Conservation (phyloP, 2,797 vertebrate genomes). For the Allobates femoralis region DNA sequence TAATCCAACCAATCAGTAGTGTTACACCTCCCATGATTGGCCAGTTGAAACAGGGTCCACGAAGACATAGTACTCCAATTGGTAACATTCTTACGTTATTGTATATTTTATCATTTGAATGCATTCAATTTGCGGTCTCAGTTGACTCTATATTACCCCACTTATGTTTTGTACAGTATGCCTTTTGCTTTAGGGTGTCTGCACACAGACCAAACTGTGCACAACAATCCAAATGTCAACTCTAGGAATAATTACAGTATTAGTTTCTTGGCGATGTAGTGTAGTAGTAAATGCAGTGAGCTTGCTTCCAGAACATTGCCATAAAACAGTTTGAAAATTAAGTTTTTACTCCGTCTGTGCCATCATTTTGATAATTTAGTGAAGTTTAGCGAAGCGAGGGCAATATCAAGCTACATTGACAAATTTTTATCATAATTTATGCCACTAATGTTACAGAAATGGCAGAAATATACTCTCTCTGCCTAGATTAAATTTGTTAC, state of each 20-base stretch:
- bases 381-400: no score
- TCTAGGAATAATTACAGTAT: neutral
- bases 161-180: no score
- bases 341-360: no score
- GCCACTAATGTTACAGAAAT: no score
- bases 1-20: constrained; percentile 81
- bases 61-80: constrained; percentile 97
- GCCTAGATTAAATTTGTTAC: no score
- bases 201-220: neutral
- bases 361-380: no score
- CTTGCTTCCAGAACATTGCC: no score
- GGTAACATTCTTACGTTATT: constrained; percentile 73
- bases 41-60: constrained; percentile 88
- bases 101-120: neutral
- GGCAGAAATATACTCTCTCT: no score
- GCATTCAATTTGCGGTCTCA: neutral
- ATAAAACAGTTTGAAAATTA: no score
- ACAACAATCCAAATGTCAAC: neutral
- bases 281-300: neutral
- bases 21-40: constrained; percentile 85
- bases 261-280: neutral
- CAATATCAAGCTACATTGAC: no score
- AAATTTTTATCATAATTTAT: no score
- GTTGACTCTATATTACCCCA: neutral
- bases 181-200: neutral